phyloP scores from a whole-genome alignment of 2,113 vertebrate species.

The Callorhinus ursinus region DNA sequence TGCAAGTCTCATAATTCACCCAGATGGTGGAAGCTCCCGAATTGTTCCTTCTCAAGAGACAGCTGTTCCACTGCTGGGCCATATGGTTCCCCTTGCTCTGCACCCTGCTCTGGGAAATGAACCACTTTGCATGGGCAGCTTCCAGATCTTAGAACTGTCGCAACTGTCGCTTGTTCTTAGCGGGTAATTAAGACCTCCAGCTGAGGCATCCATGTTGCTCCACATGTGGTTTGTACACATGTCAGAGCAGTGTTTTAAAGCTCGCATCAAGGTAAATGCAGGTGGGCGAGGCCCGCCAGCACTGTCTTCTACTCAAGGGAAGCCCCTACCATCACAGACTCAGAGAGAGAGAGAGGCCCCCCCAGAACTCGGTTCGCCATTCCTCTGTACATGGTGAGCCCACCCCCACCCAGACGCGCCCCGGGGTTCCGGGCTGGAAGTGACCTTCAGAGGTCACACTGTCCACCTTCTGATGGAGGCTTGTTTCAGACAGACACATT shows the following conservation, averaged over 20 bases:
- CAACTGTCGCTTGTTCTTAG: background rate
- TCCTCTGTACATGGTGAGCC: background rate
- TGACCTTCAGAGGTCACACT: background rate
- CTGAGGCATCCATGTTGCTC: accelerated
- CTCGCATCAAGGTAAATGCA: background rate
- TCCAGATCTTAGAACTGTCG: background rate
- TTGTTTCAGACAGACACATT: background rate
- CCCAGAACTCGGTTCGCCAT: background rate
- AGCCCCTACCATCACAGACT: background rate
- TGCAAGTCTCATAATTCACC: constrained; percentile 75
- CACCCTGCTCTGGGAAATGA: constrained; percentile 70
- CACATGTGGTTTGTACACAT: background rate
- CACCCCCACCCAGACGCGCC: background rate
- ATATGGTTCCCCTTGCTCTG: constrained; percentile 81
- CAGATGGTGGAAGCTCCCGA: constrained; percentile 84
- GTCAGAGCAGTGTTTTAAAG: background rate
- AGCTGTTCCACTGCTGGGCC: constrained; percentile 86
- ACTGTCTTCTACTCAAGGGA: background rate
- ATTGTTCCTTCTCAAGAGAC: constrained; percentile 79
- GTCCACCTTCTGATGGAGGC: background rate
- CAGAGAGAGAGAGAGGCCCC: background rate
- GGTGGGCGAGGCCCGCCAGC: accelerated
- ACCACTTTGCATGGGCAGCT: constrained; percentile 49
- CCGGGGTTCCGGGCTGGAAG: background rate
- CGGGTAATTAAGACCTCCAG: constrained; percentile 57